phyloP scores from a whole-genome alignment of 2,888 invertebrate genomes.

The Pandemis corylana region DNA sequence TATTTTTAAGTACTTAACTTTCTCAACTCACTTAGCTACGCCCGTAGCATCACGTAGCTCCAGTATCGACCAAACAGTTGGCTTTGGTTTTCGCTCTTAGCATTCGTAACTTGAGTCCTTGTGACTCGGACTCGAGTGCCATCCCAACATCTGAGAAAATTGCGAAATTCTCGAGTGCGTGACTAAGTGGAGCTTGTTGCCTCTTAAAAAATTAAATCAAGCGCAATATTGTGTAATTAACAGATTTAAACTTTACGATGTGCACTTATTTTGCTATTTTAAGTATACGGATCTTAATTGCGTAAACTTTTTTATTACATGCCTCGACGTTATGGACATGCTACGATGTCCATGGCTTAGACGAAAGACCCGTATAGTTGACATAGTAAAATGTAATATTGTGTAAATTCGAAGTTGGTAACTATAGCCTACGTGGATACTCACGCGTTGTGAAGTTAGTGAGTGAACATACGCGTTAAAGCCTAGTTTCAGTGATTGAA shows the following conservation, averaged over 20 bases:
- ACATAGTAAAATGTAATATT: no score
- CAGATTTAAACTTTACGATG: background rate
- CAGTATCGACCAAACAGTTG: slow-evolving; percentile 54
- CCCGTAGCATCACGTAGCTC: slow-evolving; percentile 46
- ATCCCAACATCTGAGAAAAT: background rate
- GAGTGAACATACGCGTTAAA: no score
- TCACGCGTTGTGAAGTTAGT: no score
- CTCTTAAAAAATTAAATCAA: background rate
- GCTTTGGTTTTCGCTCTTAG: slow-evolving; percentile 11
- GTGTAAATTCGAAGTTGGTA: no score
- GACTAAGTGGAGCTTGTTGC: slow-evolving; percentile 3
- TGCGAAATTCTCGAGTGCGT: slow-evolving; percentile 4
- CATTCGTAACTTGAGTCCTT: slow-evolving; percentile 35
- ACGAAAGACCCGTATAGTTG: no score
- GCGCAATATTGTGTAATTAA: background rate
- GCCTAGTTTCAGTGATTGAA: no score
- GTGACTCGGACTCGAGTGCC: slow-evolving; percentile 8
- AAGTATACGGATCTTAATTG: no score
- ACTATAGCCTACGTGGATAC: no score
- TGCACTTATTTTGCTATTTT: no score
- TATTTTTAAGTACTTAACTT: background rate
- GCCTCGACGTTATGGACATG: no score
- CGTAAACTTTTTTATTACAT: no score
- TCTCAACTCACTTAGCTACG: background rate
- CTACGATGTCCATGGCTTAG: no score